Conservation (phyloP, 2,888 invertebrate species). For the Rhynchonema sp. region DNA sequence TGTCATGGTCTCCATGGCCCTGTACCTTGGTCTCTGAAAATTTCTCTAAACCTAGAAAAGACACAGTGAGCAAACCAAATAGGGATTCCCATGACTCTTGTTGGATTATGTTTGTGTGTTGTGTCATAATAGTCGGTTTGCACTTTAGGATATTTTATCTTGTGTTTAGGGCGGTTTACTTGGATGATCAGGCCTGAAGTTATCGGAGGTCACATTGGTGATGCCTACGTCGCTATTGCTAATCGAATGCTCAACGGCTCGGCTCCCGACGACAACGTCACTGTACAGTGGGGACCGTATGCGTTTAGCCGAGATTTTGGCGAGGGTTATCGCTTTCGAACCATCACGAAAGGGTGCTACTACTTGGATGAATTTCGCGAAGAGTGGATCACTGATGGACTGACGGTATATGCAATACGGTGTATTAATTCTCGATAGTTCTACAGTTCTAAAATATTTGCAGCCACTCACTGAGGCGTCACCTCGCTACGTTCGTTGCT, state of each 20-base stretch:
- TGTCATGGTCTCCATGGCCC: too few relatives aligned
- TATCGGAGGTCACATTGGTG: neutral
- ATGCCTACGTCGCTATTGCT: neutral
- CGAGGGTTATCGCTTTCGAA: conserved; percentile 27
- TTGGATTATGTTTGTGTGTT: too few relatives aligned
- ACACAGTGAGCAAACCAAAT: too few relatives aligned
- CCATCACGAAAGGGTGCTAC: conserved; percentile 29
- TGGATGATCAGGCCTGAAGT: neutral
- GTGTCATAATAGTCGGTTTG: too few relatives aligned
- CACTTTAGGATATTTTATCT: too few relatives aligned
- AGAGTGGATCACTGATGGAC: conserved; percentile 24
- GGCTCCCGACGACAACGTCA: neutral
- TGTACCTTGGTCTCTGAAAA: too few relatives aligned
- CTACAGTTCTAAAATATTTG: too few relatives aligned
- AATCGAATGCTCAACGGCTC: neutral
- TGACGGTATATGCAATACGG: too few relatives aligned
- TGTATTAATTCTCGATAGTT: too few relatives aligned
- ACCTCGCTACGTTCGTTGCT: conserved; percentile 12
- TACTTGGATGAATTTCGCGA: conserved; percentile 21
- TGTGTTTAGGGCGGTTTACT: neutral
- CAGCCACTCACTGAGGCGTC: neutral
- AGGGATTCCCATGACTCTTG: too few relatives aligned
- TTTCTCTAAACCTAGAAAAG: too few relatives aligned
- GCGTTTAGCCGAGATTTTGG: neutral
- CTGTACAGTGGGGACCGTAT: neutral